phyloP scores from a whole-genome alignment of 2,888 invertebrate genomes.

The Sarcophaga carnaria region DNA sequence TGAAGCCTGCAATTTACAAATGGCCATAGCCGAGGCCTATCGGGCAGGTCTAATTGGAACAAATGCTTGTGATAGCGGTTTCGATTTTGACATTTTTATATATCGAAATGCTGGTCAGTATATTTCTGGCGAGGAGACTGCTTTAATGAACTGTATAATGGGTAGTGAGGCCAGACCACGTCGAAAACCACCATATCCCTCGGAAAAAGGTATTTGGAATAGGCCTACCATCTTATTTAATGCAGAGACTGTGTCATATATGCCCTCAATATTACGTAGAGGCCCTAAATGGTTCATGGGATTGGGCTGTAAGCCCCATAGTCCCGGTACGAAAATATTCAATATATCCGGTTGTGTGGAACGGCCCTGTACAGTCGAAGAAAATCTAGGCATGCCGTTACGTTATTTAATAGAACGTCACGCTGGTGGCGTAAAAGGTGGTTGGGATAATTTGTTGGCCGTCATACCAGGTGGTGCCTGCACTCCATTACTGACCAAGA shows the following conservation, averaged over 20 bases:
- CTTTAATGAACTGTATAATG: slow-evolving; percentile 98
- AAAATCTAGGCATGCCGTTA: slow-evolving; percentile 98
- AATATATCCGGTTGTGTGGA: slow-evolving; percentile 99
- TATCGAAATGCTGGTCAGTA: slow-evolving; percentile 99
- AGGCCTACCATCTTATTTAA: slow-evolving; percentile 99
- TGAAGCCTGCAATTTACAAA: slow-evolving; percentile 98
- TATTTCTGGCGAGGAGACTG: slow-evolving; percentile 99
- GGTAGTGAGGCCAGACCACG: slow-evolving; percentile 98
- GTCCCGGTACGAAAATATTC: slow-evolving; percentile 97
- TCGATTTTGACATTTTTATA: slow-evolving; percentile 97
- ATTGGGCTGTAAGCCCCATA: slow-evolving; percentile 94
- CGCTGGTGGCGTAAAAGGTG: slow-evolving; percentile 97
- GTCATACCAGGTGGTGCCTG: slow-evolving; percentile 99
- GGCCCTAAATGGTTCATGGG: slow-evolving; percentile 97
- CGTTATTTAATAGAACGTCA: slow-evolving; percentile 96
- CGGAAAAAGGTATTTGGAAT: slow-evolving; percentile 97
- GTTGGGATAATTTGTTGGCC: slow-evolving; percentile 98
- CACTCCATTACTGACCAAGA: slow-evolving; percentile 96
- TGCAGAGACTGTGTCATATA: slow-evolving; percentile 97
- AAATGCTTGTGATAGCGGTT: slow-evolving; percentile 96
- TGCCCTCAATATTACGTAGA: slow-evolving; percentile 96
- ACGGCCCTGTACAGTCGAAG: slow-evolving; percentile 98
- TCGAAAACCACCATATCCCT: slow-evolving; percentile 99
- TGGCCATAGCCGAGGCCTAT: slow-evolving; percentile 97
- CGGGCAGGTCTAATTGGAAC: slow-evolving; percentile 96